Evolutionary conservation across 2,888 invertebrate species (phyloP), one percentile per base, ranked within the genome.

Genomic region (Phorcus lineatus): DNA sequence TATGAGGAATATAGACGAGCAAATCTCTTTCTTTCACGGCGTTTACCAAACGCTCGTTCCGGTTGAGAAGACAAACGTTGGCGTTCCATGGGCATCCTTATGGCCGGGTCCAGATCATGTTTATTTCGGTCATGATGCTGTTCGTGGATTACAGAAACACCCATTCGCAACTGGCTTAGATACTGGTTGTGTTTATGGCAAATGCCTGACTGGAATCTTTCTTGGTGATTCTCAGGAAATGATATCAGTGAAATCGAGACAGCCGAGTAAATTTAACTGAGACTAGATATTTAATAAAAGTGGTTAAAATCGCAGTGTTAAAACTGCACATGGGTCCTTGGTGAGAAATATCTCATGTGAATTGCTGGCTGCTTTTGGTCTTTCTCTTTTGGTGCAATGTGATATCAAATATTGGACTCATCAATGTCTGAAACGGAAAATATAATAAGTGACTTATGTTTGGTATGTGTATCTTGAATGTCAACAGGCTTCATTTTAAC

Each of bases 81-180:
- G 92, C 0, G 85, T 87, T 11, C 86, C 91, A 0, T 93, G 93
- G 93, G 90, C 90, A 4, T 83, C 88, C 0, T 31, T 87, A 16
- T 93, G 93, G 93, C 77, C 77, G 0, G 93, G 93, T 1, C 93
- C 93, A 1, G 83, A 91, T 74, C 93, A 93, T 85, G 91, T 93
- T 11, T 93, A 92, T 83, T 93, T 92, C 82, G 93, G 93, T 52
- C 93, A 93, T 79, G 93, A 93, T 86, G 93, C 93, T 2, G 83
- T 84, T 16, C 78, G 92, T 36, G 84, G 85, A 36, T 83, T 93
- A n/a, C 93, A 93, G 84, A 53, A 77, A 24, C 86, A 86, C 78
- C 81, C 84, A 13, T 87, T 84, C 82, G 91, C 92, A 13, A 93
- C 93, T 1, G 93, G 93, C 11, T 83, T 93, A n/a, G 93, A 93